Percentiles rank a stretch among this genome's conserved stretches.
These are phyloP conservation scores for Oedothorax gibbosus DNA, from an alignment of 1,140 invertebrate genomes.

Conservation along the genomic window DNA sequence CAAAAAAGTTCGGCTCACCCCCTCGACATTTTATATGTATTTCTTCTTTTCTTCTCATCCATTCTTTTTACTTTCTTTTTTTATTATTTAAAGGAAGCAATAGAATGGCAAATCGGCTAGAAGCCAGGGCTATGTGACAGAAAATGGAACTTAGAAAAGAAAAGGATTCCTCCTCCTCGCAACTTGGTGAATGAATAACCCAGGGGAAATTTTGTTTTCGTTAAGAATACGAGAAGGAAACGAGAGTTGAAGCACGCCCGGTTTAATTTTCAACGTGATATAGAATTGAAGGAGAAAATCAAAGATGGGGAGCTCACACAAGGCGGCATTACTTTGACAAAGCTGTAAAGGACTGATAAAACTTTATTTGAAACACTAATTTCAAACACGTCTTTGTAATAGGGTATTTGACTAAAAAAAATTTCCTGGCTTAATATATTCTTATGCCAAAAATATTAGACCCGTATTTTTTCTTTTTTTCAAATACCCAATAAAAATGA, in stretches of 20 bases:
- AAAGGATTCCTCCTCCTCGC: neutral
- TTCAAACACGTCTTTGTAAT: no score
- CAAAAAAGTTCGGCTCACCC: neutral
- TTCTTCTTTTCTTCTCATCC: slow-evolving; percentile 32
- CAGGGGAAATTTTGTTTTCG: slow-evolving; percentile 47
- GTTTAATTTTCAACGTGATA: slow-evolving; percentile 39
- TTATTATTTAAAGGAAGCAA: slow-evolving; percentile 49
- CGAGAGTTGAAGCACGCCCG: slow-evolving; percentile 14
- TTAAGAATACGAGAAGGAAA: slow-evolving; percentile 31
- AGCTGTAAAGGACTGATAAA: no score
- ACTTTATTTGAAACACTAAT: no score
- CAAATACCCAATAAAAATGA: no score
- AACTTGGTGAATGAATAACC: slow-evolving; percentile 26
- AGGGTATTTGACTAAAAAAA: no score
- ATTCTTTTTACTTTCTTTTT: slow-evolving; percentile 28
- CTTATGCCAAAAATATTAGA: no score
- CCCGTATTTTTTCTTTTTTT: no score
- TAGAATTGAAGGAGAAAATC: slow-evolving; percentile 43
- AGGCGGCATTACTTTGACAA: no score
- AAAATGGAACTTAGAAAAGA: slow-evolving; percentile 46
- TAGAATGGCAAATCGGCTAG: slow-evolving; percentile 36
- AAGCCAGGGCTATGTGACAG: slow-evolving; percentile 38
- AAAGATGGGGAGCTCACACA: neutral
- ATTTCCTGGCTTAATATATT: no score
- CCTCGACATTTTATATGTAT: slow-evolving; percentile 34